Conservation (phyloP, 2,797 vertebrate species). For the Carduelis carduelis region DNA sequence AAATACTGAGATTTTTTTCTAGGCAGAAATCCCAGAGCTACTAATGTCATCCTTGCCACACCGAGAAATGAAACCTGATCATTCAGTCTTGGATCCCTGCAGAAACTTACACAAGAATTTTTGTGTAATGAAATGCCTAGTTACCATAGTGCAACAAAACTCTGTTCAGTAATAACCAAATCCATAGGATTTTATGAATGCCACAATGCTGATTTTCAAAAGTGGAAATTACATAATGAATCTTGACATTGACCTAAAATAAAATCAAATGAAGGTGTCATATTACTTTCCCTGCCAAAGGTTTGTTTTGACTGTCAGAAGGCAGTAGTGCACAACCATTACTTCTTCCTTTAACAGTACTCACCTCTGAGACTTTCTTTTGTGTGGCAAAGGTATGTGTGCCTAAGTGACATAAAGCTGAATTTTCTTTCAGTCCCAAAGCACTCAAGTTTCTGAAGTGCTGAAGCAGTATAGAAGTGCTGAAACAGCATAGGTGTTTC, state of each 20-base stretch:
- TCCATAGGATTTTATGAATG: not conserved
- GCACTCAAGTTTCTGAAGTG: not conserved
- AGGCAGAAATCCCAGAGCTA: not conserved
- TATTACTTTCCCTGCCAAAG: not conserved
- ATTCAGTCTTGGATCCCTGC: not conserved
- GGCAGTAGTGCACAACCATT: not conserved
- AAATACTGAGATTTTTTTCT: not conserved
- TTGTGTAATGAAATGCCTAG: not conserved
- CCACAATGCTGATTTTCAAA: not conserved
- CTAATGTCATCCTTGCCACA: not conserved
- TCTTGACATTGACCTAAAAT: not conserved
- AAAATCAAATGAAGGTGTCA: not conserved
- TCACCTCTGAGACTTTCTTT: not conserved
- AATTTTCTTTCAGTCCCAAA: not conserved
- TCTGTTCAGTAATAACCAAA: not conserved
- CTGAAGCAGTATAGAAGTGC: not conserved
- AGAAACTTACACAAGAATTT: not conserved
- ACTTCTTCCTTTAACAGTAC: not conserved
- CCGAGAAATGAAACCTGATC: not conserved
- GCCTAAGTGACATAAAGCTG: not conserved
- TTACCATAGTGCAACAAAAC: not conserved
- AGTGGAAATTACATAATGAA: not conserved
- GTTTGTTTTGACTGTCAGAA: not conserved
- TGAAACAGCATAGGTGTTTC: not conserved
- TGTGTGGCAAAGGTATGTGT: not conserved